Evolutionary conservation across 2,888 invertebrate genomes (phyloP), one percentile per base, ranked within the genome.

Genomic region (Marasmarcha lunaedactyla): DNA sequence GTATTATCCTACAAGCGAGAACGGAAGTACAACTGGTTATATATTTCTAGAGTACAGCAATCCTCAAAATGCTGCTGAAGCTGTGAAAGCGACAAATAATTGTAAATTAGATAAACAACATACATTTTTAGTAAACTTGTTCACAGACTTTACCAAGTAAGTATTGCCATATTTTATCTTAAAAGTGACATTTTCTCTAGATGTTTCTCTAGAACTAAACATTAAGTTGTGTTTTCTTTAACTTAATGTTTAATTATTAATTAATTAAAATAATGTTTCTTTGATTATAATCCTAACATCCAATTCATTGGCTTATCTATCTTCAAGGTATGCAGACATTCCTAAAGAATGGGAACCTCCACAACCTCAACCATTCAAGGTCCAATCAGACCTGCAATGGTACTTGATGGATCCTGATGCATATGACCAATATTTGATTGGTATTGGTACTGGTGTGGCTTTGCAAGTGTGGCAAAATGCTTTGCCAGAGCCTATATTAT

Each of bases 51-150:
- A 98, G 68, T 98, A 93, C 66, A 89, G 89, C 48, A 92, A 91
- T 52, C 90, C 94, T 6, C 83, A 86, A 36, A 90, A 92, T 65
- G 98, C 98, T 13, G 86, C 91, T 39, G 94, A 95, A 62, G 97
- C 98, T 6, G 93, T 95, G 0, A 92, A 93, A 58, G 86, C 89
- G 33, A 89, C 93, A 37, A 94, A 98, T 77, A 94, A 95, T 59
- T 93, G 96, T 84, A 96, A 95, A 71, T 87, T 99, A 61, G 98
- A 99, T 81, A 98, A 96, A 71, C 90, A 91, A 53, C 98, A 99
- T 61, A 95, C 95, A 3, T 96, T 98, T 74, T 86, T 90, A 62
- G 94, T 97, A 35, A 98, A 97, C 73, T 84, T 96, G 39, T 97
- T 98, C 71, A 94, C 95, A 1, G 98, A 98, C 70, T 97, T 97